Evolutionary conservation across 2,888 invertebrate species (phyloP).

Genomic region (Helicoverpa assulta): DNA sequence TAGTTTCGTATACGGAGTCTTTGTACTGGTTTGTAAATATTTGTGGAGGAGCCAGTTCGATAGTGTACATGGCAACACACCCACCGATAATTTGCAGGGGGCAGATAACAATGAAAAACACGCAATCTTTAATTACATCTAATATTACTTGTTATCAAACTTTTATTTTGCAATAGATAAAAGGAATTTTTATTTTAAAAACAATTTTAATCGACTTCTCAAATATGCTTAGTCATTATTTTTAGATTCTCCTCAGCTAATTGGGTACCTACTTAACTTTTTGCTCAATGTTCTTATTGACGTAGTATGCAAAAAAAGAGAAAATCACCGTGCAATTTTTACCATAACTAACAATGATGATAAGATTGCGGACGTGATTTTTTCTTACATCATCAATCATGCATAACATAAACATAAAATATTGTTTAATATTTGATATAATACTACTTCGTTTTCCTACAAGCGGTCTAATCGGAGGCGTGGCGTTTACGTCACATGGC

Average conservation of each 20-base stretch:
- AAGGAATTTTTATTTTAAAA: not conserved
- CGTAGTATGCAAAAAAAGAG: not conserved
- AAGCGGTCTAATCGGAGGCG: slow-evolving; percentile 68
- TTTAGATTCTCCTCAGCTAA: not conserved
- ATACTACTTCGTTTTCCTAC: slow-evolving; percentile 27
- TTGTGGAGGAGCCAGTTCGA: slow-evolving; percentile 55
- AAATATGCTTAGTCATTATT: not conserved
- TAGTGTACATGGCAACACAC: slow-evolving; percentile 71
- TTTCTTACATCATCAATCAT: slow-evolving; percentile 15
- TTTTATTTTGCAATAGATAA: slow-evolving; percentile 12
- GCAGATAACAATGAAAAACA: slow-evolving; percentile 69
- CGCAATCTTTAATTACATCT: slow-evolving; percentile 52
- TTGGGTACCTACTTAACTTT: not conserved
- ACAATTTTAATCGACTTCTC: not conserved
- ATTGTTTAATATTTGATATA: slow-evolving; percentile 10
- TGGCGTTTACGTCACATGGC: slow-evolving; percentile 72
- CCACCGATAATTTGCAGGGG: slow-evolving; percentile 73
- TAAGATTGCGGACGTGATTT: slow-evolving; percentile 17
- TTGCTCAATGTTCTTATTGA: not conserved
- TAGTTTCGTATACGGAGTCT: slow-evolving; percentile 62
- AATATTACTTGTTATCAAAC: slow-evolving; percentile 22
- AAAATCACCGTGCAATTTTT: slow-evolving; percentile 1
- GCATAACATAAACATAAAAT: slow-evolving; percentile 17
- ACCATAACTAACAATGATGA: slow-evolving; percentile 6
- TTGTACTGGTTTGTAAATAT: slow-evolving; percentile 66